Conservation (phyloP, 2,888 invertebrate species). For the Scrobipalpa costella region DNA sequence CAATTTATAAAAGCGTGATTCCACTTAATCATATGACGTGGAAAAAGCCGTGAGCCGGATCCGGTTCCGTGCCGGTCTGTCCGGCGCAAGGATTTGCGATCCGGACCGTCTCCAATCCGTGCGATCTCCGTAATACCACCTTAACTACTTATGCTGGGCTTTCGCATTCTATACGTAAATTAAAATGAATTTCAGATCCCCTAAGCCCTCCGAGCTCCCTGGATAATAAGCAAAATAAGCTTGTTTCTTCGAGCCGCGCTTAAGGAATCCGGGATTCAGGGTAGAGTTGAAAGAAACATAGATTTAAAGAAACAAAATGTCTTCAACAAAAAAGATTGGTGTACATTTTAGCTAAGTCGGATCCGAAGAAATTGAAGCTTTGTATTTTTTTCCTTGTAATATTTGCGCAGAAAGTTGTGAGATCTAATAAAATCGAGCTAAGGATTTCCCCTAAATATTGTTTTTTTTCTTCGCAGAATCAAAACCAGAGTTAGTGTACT, state of each 20-base stretch:
- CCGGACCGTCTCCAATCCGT: slow-evolving; percentile 38
- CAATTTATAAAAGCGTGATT: slow-evolving; percentile 26
- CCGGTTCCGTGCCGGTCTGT: slow-evolving; percentile 50
- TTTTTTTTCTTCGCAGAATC: slow-evolving; percentile 82
- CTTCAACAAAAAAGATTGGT: not conserved
- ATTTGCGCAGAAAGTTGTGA: too few species aligned
- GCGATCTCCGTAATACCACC: slow-evolving; percentile 43
- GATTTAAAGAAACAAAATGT: slow-evolving; percentile 9
- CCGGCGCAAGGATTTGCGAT: slow-evolving; percentile 51
- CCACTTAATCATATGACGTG: slow-evolving; percentile 29
- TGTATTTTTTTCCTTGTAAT: not conserved
- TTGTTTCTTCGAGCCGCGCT: slow-evolving; percentile 20
- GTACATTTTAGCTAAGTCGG: not conserved
- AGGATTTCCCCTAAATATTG: not conserved
- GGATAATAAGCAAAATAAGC: slow-evolving; percentile 23
- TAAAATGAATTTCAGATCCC: slow-evolving; percentile 33
- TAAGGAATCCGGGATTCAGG: slow-evolving; percentile 2
- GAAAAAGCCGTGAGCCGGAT: slow-evolving; percentile 29
- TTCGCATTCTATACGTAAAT: slow-evolving; percentile 37
- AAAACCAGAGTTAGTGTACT: slow-evolving; percentile 93
- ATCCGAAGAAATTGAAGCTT: not conserved
- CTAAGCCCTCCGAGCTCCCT: slow-evolving; percentile 21
- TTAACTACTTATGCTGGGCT: slow-evolving; percentile 43
- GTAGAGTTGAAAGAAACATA: slow-evolving; percentile 13
- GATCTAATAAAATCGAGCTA: too few species aligned